Evolutionary conservation across 2,113 vertebrate genomes (phyloP), one percentile per base, ranked within the genome.

Genomic region (Syngnathus typhle): DNA sequence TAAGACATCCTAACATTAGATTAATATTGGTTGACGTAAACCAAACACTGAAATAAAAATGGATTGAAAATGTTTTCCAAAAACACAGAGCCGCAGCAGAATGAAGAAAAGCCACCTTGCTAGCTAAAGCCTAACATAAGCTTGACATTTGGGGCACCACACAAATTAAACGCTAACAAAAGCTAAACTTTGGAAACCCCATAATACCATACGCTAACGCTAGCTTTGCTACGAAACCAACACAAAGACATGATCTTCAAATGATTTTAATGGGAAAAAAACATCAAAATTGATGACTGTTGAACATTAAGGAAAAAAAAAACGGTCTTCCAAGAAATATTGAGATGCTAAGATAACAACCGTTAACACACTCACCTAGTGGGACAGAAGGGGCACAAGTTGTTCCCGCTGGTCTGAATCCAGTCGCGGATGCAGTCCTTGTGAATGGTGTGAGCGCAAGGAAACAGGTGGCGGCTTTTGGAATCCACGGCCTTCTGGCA

Each of bases 401-500:
- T 82, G 74, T 79, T 85, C 59, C 68, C 71, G 73, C 83, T 87
- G 73, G 81, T 78, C 77, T 79, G 70, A 11, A 89, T 72, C 88
- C 88, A 89, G n/a, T 76, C 52, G 5, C 41, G 46, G 79, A 89
- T 87, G 59, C 86, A 89, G 67, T 95, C 93, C 82, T 84, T 92
- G 86, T 98, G 95, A 71, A 97, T 84, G 67, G 86, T 88, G 1
- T 98, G 95, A 0, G 89, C 73, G 73, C 95, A 98, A 65, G 89
- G 87, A 81, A 95, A 92, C 1, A 91, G 92, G 75, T 97, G 92
- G 12, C 94, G 91, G 72, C 89, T 93, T 15, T 85, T 86, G 0
- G 90, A 90, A 55, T 93, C 93, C 65, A 98, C 94, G 0, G 88
- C 88, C 73, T 94, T 92, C 90, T 96, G 95, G 78, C 96, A 98